Conservation (phyloP, 92 coral and sea anemone genomes). For the Zoanthus gigantus region DNA sequence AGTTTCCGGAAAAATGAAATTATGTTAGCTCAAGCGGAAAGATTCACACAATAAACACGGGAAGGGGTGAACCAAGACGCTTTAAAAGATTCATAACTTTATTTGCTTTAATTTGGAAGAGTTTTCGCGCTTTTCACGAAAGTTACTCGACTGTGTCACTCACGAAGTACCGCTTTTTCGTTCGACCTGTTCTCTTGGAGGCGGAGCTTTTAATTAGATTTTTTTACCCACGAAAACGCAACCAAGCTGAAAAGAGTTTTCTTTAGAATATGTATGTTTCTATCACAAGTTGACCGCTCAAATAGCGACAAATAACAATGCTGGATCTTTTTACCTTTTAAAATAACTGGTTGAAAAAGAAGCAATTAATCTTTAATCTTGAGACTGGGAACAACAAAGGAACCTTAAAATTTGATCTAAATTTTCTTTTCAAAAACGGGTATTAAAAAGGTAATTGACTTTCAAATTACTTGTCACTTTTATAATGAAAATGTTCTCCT, state of each 20-base stretch:
- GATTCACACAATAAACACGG: slow-evolving; percentile 28
- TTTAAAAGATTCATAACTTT: slow-evolving; percentile 10
- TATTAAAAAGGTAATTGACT: not conserved
- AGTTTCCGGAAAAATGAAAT: slow-evolving; percentile 29
- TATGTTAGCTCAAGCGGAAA: slow-evolving; percentile 36
- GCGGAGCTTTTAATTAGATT: slow-evolving; percentile 17
- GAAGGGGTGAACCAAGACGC: slow-evolving; percentile 6
- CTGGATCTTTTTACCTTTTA: slow-evolving; percentile 33
- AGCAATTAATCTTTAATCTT: slow-evolving; percentile 31
- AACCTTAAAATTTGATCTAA: not conserved
- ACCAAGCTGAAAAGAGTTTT: slow-evolving; percentile 20
- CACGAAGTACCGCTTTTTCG: not conserved
- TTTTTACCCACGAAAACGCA: not conserved
- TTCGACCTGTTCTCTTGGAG: not conserved
- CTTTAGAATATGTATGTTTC: not conserved
- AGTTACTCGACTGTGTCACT: slow-evolving; percentile 2
- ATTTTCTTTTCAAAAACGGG: not conserved
- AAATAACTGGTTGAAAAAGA: slow-evolving; percentile 18
- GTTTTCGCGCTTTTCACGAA: slow-evolving; percentile 21
- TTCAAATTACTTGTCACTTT: not conserved
- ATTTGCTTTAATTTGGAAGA: slow-evolving; percentile 32
- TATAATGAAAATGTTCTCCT: not conserved
- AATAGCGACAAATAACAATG: slow-evolving; percentile 25
- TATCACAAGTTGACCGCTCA: slow-evolving; percentile 14
- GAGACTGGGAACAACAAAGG: not conserved